Base-by-base conservation (phyloP, 2,888 invertebrate species). In the Coelopa pilipes region DNA sequence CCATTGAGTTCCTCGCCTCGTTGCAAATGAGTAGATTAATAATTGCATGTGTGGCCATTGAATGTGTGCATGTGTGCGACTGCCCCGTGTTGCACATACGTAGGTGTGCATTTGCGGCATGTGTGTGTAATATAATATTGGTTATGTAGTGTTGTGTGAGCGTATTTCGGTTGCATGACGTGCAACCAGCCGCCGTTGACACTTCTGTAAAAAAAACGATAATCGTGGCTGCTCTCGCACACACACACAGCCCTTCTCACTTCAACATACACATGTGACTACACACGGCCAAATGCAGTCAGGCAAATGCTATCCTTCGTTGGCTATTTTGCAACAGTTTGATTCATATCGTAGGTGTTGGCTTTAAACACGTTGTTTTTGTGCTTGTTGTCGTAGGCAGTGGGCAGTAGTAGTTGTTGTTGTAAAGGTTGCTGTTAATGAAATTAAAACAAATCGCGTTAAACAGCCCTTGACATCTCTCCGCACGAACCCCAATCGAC, bases 381-480 rank as follows among this genome's bases (percentile, higher is more conserved):
- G 34, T 34, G 2, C 4, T 34, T 34, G 34, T 34, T 34, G 34
- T 34, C 7, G 34, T 7, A 34, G 34, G 2, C 4, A 34, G 34
- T 34, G 7, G 7, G 34, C 7, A 34, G 34, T 34, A 34, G 7
- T 34, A 4, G 34, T 4, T 34, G 34, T 34, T 34, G 24, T 62
- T 71, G 45, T 53, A 50, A 49, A 50, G 49, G 71, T 53, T 63
- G 71, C 45, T 71, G 45, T 65, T 71, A 71, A 71, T 63, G 63
- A 47, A 71, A 65, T 71, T 63, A 71, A 71, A 71, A 65, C 53
- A 65, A 71, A 65, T 65, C 65, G 63, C 11, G 71, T 50, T 53
- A 65, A 71, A 63, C 53, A 46, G 21, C 65, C 1, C 21, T 71
- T 63, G 55, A 55, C 63, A 46, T 55, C 59, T 70, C 4, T 17